Base-by-base conservation (phyloP, 2,888 invertebrate genomes). In the Cryptocheilus praepositus region DNA sequence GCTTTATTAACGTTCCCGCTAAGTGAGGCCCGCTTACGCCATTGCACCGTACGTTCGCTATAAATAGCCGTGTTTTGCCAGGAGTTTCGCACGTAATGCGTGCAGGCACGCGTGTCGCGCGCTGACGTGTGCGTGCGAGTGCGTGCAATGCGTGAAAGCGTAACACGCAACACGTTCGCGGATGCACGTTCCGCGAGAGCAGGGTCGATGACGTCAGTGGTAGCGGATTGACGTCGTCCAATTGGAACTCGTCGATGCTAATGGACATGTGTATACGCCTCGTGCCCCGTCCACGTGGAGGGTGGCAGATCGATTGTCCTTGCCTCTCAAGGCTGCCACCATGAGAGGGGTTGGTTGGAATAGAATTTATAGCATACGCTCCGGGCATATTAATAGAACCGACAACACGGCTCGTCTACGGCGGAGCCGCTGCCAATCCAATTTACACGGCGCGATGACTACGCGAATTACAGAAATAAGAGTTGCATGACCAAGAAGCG, bases 251-350 rank as follows among this genome's bases (percentile, higher is more conserved):
- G 69, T 64, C 61, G 76, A 70, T 69, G 73, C 66, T 81, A 70
- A 79, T 78, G 73, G 72, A 62, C 43, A 57, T 58, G 71, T 22
- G 49, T 55, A 11, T 36, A 36, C 36, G 36, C 51, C 49, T 58
- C 58, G 66, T 64, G 62, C 51, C 22, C 66, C 64, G 67, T 51
- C 61, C 59, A 76, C 77, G 77, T 77, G 77, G 58, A 75, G 70
- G 70, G 64, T 68, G 63, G 54, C 61, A 73, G 79, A 84, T 84
- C 84, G 83, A 84, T 83, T 76, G 84, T 79, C 80, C 84, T 84
- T 83, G 83, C 64, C 71, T 71, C 77, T 74, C 79, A 79, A 80
- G 79, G 80, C 74, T 80, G 67, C 64, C 63, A 54, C 55, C 61
- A 62, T 61, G 62, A 28, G 44, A 52, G 61, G 70, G 64, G 69